Evolutionary conservation across 2,113 vertebrate genomes (phyloP).

Genomic region (Cephalopholis sonnerati): DNA sequence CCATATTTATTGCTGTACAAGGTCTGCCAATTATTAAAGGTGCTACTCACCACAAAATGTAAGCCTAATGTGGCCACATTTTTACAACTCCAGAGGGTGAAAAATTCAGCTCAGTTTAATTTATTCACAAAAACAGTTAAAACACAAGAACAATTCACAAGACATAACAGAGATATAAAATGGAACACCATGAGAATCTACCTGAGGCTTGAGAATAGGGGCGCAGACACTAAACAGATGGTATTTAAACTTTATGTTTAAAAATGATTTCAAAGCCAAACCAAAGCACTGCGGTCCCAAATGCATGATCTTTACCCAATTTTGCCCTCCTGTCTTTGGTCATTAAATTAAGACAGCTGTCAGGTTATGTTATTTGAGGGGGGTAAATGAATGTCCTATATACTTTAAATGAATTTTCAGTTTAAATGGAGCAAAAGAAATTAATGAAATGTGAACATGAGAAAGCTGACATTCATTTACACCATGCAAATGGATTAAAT

Average conservation of each 20-base stretch:
- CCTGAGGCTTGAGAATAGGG: no score
- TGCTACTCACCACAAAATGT: neutral
- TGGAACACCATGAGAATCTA: no score
- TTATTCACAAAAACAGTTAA: no score
- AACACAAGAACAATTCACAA: no score
- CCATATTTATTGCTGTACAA: conserved; percentile 13
- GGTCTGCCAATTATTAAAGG: conserved; percentile 12
- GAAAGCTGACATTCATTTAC: neutral
- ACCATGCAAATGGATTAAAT: neutral
- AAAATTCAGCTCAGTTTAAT: neutral
- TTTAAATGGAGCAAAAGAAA: neutral
- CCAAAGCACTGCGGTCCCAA: neutral
- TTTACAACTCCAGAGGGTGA: conserved; percentile 7
- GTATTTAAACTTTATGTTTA: neutral
- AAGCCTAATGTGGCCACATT: conserved; percentile 11
- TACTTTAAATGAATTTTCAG: neutral
- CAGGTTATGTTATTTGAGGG: neutral
- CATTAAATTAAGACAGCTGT: neutral
- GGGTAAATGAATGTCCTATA: neutral
- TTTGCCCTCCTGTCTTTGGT: neutral
- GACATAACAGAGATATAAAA: no score
- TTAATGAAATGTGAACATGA: neutral
- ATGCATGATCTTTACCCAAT: neutral
- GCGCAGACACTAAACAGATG: no score
- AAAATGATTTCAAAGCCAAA: conserved; percentile 11